These are phyloP conservation scores for Diploscapter pachys DNA, from an alignment of 1,140 invertebrate species.

Conservation along the genomic window DNA sequence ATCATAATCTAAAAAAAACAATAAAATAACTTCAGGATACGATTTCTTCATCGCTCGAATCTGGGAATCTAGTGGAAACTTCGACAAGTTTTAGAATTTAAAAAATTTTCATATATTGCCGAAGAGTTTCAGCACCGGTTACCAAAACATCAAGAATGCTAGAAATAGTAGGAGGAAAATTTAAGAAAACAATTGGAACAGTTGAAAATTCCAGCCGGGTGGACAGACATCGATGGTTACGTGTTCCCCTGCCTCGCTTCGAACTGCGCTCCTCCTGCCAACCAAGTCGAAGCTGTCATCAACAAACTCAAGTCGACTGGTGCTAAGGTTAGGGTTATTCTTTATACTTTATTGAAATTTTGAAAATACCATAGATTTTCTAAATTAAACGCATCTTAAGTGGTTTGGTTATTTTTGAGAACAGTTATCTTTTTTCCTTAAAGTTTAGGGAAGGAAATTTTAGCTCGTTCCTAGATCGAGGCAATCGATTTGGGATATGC, in stretches of 20 bases:
- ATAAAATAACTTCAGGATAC: conserved; percentile 24
- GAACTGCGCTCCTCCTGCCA: conserved; percentile 25
- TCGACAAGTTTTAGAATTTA: conserved; percentile 1
- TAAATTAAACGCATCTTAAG: too few relatives aligned
- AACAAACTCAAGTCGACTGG: conserved; percentile 22
- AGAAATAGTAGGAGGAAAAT: conserved; percentile 5
- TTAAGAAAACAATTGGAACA: too few relatives aligned
- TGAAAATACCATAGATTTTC: too few relatives aligned
- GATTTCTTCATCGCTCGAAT: conserved; percentile 41
- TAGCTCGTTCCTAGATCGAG: too few relatives aligned
- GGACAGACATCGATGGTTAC: conserved; percentile 34
- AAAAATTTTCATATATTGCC: too few relatives aligned
- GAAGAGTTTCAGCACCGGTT: conserved; percentile 14
- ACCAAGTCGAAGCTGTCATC: conserved; percentile 28
- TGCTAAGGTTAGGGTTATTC: conserved; percentile 14
- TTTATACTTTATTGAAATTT: too few relatives aligned
- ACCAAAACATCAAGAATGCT: conserved; percentile 40
- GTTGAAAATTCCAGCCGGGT: not conserved
- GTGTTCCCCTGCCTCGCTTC: conserved; percentile 34
- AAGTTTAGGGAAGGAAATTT: too few relatives aligned
- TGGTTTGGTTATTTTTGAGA: too few relatives aligned
- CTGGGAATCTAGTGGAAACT: conserved; percentile 27
- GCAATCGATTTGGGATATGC: too few relatives aligned
- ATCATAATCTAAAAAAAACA: too few relatives aligned
- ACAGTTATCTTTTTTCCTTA: too few relatives aligned